Evolutionary conservation across 2,888 invertebrate species (phyloP).

Genomic region (Drosophila pegasa): DNA sequence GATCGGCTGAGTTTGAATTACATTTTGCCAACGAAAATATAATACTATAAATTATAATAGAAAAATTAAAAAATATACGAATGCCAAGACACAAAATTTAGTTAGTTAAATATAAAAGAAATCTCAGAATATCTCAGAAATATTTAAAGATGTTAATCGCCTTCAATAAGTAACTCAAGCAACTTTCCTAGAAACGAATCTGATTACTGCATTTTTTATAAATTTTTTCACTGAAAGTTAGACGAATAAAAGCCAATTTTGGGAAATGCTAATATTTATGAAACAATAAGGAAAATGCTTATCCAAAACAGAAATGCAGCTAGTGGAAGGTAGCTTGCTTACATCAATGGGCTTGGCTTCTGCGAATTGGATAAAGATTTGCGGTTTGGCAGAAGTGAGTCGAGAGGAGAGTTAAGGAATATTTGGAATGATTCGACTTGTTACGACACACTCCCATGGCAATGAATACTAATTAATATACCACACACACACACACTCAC

Average conservation of each 20-base stretch:
- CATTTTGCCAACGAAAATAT: too few species aligned
- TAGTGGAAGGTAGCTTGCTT: neutral
- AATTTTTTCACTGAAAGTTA: neutral
- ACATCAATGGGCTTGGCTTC: neutral
- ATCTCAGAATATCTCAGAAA: neutral
- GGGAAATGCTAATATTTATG: neutral
- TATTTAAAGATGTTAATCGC: neutral
- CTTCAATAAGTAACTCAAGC: neutral
- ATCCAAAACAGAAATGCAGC: neutral
- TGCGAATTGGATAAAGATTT: neutral
- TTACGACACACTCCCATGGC: neutral
- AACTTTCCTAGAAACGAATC: neutral
- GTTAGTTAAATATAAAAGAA: neutral
- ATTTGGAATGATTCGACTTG: neutral
- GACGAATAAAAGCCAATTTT: neutral
- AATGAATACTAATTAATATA: slow-evolving; percentile 40
- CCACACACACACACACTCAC: slow-evolving; percentile 28
- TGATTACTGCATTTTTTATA: neutral
- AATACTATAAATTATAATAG: too few species aligned
- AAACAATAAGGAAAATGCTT: neutral
- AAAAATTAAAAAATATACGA: too few species aligned
- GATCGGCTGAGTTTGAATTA: too few species aligned
- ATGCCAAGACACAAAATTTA: neutral
- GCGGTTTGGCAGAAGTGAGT: neutral
- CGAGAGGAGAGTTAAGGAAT: neutral